Evolutionary conservation across 2,113 vertebrate genomes (phyloP), one percentile per base, ranked within the genome.

Genomic region (Pseudopodoces humilis): DNA sequence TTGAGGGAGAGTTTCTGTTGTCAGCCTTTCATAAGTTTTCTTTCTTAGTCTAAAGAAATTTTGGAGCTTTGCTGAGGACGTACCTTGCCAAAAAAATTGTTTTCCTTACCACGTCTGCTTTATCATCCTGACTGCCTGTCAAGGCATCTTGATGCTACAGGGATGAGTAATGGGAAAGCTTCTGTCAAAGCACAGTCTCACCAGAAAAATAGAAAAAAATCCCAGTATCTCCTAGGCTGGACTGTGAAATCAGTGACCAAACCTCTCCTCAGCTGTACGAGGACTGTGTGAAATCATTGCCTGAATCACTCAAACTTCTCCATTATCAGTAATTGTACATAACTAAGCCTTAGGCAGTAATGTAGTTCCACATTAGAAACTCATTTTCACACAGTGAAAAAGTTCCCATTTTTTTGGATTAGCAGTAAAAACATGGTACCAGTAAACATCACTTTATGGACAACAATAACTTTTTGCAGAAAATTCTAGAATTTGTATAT

Each of bases 91-190:
- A 88, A 90, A 71, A 59, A n/a, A 4, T 10, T 59, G 27, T 83
- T 85, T 94, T 93, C 37, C 46, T 83, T 41, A 21, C 27, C 23
- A 27, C 7, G 9, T 33, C 46, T 78, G 6, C 44, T 65, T 86
- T 35, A 74, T 62, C 86, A 80, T 20, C 43, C 79, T 78, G n/a
- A 7, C 33, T 84, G 69, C 43, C 76, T 83, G 68, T 78, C 83
- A 67, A 84, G 33, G 56, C 27, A 62, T 55, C 43, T 58, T 80
- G 70, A 50, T 81, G 27, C 33, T 47, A 15, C 69, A 72, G 63
- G 35, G 41, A 65, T 91, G 88, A 94, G 56, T 44, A 82, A 86
- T 35, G 31, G 15, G n/a, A 47, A 81, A 31, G 33, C 70, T 83
- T 71, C 67, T 44, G 7, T 62, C 25, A 67, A 49, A 94, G 33